Evolutionary conservation across 2,113 vertebrate genomes (phyloP).

Genomic region (Scomber japonicus): DNA sequence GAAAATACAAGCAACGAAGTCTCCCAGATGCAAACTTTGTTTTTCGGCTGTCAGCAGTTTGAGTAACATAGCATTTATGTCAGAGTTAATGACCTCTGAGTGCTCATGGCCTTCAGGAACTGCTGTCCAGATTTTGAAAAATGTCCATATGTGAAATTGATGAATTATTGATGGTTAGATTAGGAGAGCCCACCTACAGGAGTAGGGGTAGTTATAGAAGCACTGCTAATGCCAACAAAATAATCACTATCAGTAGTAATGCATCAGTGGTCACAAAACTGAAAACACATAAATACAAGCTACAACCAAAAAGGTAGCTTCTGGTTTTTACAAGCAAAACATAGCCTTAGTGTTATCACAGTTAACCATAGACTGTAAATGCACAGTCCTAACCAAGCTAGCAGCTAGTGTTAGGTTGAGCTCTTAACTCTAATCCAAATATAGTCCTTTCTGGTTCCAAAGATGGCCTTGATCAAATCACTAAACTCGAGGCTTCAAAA

Average conservation of each 20-base stretch:
- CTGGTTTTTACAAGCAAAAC: too few species aligned
- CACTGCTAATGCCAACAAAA: background rate
- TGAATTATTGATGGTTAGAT: conserved; percentile 23
- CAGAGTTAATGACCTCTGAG: conserved; percentile 20
- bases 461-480: too few species aligned
- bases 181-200: conserved; percentile 3
- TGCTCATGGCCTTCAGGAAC: background rate
- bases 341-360: too few species aligned
- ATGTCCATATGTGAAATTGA: conserved; percentile 17
- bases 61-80: conserved; percentile 15
- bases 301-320: background rate
- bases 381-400: too few species aligned
- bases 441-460: too few species aligned
- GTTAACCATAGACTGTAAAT: too few species aligned
- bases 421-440: too few species aligned
- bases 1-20: conserved; percentile 35
- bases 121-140: conserved; percentile 2
- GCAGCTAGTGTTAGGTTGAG: too few species aligned
- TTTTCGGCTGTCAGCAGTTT: conserved; percentile 35
- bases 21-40: conserved; percentile 46
- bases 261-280: background rate
- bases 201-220: background rate
- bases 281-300: background rate
- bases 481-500: too few species aligned
- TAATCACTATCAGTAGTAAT: background rate